Base-by-base conservation (phyloP, 2,888 invertebrate genomes). In the Gnatocerus cornutus region DNA sequence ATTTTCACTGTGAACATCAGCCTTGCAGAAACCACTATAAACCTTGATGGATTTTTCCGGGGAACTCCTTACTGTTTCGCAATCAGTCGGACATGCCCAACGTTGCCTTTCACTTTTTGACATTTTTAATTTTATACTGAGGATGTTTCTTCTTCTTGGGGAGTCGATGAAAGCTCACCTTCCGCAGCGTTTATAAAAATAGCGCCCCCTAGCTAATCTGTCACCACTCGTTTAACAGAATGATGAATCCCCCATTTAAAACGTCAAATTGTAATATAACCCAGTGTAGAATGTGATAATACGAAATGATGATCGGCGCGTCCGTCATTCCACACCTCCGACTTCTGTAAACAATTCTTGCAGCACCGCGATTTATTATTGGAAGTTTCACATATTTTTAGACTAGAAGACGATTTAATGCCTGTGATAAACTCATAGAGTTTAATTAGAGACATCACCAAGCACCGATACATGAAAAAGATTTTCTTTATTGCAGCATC, bases 201-300 rank as follows among this genome's bases (percentile, higher is more conserved):
- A 59, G 59, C 30, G 43, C 46, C 46, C 46, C 43, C 21, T 21
- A 45, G 16, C 30, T 46, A 43, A 59, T 46, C 59, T 59, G 59
- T 59, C 46, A 29, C 8, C 45, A 45, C 43, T 56, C 27, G 39
- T 16, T 56, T 46, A 21, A 45, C 27, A 29, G 30, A 59, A 59
- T 59, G 59, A 59, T 59, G 33, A 59, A 59, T 59, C 29, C 46
- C 33, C 30, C 59, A 59, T 59, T 59, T 46, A 46, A 59, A 46
- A 59, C 46, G 59, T 59, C 59, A 59, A 45, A 59, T 46, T 30
- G 46, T 59, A 59, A 56, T 43, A 56, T 27, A 56, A 56, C 12
- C 56, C 56, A 56, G 30, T 29, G 27, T 16, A 41, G 41, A 56
- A 56, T 56, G 56, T 56, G 56, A 56, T 56, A 56, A 56, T 56